A percentile compares a stretch with the other conserved stretches of the same genome.
These are phyloP conservation scores for Jaculus jaculus DNA, from an alignment of 2,113 vertebrate genomes.

Conservation along the genomic window DNA sequence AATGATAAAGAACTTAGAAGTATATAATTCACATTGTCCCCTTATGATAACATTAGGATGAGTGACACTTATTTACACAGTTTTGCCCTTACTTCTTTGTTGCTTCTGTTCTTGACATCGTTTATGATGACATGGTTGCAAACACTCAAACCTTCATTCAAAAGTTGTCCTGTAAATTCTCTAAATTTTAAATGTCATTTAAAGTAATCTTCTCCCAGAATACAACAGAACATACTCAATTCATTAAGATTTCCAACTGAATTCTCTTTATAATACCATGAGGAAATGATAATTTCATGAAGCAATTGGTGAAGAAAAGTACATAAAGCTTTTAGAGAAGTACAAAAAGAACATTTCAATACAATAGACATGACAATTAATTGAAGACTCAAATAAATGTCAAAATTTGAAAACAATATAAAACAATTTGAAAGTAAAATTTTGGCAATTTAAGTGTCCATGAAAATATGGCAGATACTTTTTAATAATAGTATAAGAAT, in stretches of 20 bases:
- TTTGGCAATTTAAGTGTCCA: conserved; percentile 8
- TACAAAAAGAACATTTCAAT: background rate
- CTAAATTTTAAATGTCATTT: background rate
- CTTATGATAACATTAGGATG: background rate
- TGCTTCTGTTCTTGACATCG: background rate
- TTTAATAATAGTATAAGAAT: background rate
- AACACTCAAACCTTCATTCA: background rate
- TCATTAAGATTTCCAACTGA: background rate
- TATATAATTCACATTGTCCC: background rate
- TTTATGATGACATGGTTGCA: background rate
- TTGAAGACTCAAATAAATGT: background rate
- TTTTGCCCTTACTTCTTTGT: background rate
- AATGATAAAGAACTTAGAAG: background rate
- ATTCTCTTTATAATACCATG: background rate
- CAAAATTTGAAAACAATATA: background rate
- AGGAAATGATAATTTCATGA: background rate
- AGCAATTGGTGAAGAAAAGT: background rate
- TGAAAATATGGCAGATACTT: background rate
- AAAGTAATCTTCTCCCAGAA: background rate
- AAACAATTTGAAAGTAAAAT: background rate
- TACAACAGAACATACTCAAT: background rate
- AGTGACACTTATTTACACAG: background rate
- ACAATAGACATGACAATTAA: background rate
- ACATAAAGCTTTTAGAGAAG: background rate
- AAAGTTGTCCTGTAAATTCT: background rate